Evolutionary conservation across 2,888 invertebrate species (phyloP).

Genomic region (Empis livida): DNA sequence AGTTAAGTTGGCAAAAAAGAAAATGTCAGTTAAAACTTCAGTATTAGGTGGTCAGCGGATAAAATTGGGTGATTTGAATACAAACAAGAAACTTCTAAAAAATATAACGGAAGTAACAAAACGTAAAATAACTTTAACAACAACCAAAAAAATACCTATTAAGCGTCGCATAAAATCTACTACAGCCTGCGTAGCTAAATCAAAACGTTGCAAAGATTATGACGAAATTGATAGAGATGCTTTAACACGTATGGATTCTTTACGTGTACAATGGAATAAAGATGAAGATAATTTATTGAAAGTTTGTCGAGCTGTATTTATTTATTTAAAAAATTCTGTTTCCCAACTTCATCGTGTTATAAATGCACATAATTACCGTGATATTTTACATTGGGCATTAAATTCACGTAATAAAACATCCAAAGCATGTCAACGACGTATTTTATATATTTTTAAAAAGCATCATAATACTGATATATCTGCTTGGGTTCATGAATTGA

Average conservation of each 20-base stretch:
- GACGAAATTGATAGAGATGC: constrained; percentile 54
- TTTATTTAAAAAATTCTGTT: constrained; percentile 37
- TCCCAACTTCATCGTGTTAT: constrained; percentile 21
- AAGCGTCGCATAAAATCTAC: constrained; percentile 8
- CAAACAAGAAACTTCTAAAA: constrained; percentile 6
- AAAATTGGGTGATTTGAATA: neutral
- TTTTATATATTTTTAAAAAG: constrained; percentile 47
- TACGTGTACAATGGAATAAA: constrained; percentile 49
- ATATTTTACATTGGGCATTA: constrained; percentile 40
- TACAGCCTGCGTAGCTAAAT: constrained; percentile 4
- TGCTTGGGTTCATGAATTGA: constrained; percentile 47
- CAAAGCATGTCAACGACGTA: constrained; percentile 50
- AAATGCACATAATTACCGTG: constrained; percentile 40
- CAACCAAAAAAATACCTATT: constrained; percentile 5
- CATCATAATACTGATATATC: constrained; percentile 44
- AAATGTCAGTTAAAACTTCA: neutral
- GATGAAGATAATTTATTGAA: constrained; percentile 57
- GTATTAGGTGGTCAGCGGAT: neutral
- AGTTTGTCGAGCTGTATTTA: constrained; percentile 50
- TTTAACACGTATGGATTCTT: constrained; percentile 44
- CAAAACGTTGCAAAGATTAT: constrained; percentile 21
- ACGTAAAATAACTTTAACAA: neutral
- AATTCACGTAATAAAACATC: constrained; percentile 53
- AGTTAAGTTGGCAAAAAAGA: constrained; percentile 3
- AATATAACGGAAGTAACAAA: constrained; percentile 3